A percentile compares a stretch with the other conserved stretches of the same genome.
These are phyloP conservation scores for Erythrocebus patas DNA, from an alignment of 2,113 vertebrate species.

Conservation along the genomic window DNA sequence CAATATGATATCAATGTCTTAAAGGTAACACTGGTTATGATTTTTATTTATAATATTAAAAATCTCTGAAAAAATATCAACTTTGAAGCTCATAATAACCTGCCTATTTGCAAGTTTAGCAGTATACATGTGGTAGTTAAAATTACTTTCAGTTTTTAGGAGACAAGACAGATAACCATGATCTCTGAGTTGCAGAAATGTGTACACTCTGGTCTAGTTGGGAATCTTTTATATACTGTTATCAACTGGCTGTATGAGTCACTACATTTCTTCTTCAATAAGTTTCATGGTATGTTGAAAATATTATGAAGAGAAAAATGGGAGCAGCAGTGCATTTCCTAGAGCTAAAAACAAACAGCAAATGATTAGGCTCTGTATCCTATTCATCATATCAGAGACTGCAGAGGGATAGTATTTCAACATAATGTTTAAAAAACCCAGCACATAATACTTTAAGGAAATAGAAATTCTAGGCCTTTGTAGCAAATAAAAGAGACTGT, in stretches of 20 bases:
- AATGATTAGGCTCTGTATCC: neutral
- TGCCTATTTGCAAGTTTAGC: neutral
- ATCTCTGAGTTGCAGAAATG: neutral
- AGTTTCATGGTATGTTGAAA: neutral
- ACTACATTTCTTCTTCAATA: neutral
- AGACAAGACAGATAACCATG: neutral
- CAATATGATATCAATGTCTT: neutral
- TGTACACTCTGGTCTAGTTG: neutral
- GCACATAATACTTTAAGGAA: neutral
- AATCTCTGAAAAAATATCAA: neutral
- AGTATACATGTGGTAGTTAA: neutral
- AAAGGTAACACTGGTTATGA: neutral
- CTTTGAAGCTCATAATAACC: neutral
- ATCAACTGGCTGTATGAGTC: neutral
- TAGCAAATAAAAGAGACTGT: neutral
- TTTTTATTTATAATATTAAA: conserved; percentile 14
- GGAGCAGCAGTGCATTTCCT: neutral
- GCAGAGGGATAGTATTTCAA: neutral
- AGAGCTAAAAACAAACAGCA: neutral
- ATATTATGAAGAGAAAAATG: neutral
- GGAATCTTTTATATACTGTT: neutral
- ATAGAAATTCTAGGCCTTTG: neutral
- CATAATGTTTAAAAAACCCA: neutral
- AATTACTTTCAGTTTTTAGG: neutral
- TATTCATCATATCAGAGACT: conserved; percentile 3